Evolutionary conservation across 2,797 vertebrate genomes (phyloP).

Genomic region (Hydrophis major): DNA sequence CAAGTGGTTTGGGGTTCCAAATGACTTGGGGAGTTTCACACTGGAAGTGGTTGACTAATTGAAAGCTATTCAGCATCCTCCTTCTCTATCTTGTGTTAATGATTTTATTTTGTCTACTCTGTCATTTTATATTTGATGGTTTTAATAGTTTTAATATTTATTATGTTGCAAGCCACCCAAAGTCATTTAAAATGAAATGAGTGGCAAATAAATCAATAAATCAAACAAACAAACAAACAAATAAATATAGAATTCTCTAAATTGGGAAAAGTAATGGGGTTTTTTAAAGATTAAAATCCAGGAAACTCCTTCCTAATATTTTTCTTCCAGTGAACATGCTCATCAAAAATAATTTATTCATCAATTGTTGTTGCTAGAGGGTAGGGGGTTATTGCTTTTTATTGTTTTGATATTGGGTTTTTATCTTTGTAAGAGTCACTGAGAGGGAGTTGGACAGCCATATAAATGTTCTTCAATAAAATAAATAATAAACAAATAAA

Average conservation of each 20-base stretch:
- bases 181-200: background rate
- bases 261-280: background rate
- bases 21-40: too few species aligned
- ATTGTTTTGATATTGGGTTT: background rate
- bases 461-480: background rate
- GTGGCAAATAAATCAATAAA: too few species aligned
- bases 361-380: background rate
- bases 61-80: too few species aligned
- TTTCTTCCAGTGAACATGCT: background rate
- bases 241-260: conserved; percentile 3
- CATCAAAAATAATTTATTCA: background rate
- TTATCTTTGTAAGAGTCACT: background rate
- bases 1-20: too few species aligned
- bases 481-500: background rate
- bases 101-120: too few species aligned
- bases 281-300: background rate
- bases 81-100: too few species aligned
- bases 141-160: background rate
- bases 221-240: too few species aligned
- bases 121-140: too few species aligned
- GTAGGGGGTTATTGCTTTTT: background rate
- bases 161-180: background rate
- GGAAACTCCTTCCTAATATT: background rate
- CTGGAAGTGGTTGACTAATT: too few species aligned
- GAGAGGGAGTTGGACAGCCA: background rate